A percentile compares a stretch with the other conserved stretches of the same genome.
These are phyloP conservation scores for Musca vetustissima DNA, from an alignment of 1,140 invertebrate species.

Conservation along the genomic window DNA sequence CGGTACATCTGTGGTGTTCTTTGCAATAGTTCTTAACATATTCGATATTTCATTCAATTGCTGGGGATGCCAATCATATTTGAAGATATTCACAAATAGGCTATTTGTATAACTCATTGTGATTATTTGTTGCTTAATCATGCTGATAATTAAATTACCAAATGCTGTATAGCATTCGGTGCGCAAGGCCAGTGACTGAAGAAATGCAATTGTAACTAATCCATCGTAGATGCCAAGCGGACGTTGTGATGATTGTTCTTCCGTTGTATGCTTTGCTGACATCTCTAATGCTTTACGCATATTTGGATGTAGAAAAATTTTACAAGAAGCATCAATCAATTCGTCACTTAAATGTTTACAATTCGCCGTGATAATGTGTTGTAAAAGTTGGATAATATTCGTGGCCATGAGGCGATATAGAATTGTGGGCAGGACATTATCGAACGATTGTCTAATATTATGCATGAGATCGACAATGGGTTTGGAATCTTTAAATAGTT, in stretches of 20 bases:
- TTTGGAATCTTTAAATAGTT: neutral
- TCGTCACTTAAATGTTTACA: constrained; percentile 21
- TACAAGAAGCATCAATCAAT: constrained; percentile 30
- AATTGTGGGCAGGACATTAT: constrained; percentile 33
- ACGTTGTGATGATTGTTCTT: neutral
- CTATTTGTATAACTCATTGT: constrained; percentile 38
- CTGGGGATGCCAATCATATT: constrained; percentile 39
- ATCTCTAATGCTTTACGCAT: neutral
- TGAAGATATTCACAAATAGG: constrained; percentile 41
- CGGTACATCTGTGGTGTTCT: constrained; percentile 11
- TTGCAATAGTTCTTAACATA: constrained; percentile 36
- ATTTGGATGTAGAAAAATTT: constrained; percentile 23
- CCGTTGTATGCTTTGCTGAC: neutral
- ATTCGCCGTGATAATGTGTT: constrained; percentile 41
- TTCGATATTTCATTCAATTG: constrained; percentile 39
- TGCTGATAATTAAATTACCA: constrained; percentile 32
- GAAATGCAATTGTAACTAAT: constrained; percentile 38
- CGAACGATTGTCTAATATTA: constrained; percentile 10
- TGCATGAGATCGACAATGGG: constrained; percentile 9
- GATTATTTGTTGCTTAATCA: constrained; percentile 38
- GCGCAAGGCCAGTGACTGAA: constrained; percentile 32
- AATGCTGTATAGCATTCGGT: constrained; percentile 31
- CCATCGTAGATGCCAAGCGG: constrained; percentile 26
- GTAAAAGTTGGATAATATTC: constrained; percentile 38
- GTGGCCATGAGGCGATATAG: constrained; percentile 43